Base-by-base conservation (phyloP, 2,888 invertebrate species). In the Synanthedon myopaeformis region DNA sequence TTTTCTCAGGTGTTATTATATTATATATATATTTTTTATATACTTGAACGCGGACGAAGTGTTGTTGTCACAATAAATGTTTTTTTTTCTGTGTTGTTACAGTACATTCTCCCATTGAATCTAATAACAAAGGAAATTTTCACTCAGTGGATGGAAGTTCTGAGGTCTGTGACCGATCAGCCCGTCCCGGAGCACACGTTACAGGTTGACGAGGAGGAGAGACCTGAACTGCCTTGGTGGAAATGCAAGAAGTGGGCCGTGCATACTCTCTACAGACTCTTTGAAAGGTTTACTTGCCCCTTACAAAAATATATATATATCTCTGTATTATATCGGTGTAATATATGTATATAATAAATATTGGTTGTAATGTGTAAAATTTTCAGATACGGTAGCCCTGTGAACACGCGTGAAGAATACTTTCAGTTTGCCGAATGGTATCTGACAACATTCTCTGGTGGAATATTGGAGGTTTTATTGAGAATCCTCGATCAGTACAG, bases 221-320 rank as follows among this genome's bases (percentile, higher is more conserved):
- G 96, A 48, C 92, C 94, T 52, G 96, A 97, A 73, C 88, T 96
- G 53, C 93, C 97, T 0, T 98, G 97, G 95, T 99, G 99, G 99
- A 99, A 99, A 79, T 94, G 95, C 70, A 99, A 99, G 86, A 99
- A 99, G 79, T 99, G 99, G 99, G 96, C 98, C 0, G 88, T 97
- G 45, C 97, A 98, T 75, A 96, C 96, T 54, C 89, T 99, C 60
- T 92, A 94, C 63, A 90, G 98, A 70, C 92, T 97, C 82, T 99
- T 99, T 87, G 99, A 99, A 83, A 45, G 45, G 45, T 45, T 23
- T 23, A 23, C 5, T n/a, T 23, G 5, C 5, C 5, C 23, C 5
- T 23, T 0, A 23, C 5, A 5, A 4, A 23, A 23, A 23, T n/a
- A n/a, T n/a, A n/a, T n/a, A n/a, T n/a, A n/a, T n/a, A 5, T 23